Evolutionary conservation across 2,888 invertebrate species (phyloP).

Genomic region (Rotaria macrura): DNA sequence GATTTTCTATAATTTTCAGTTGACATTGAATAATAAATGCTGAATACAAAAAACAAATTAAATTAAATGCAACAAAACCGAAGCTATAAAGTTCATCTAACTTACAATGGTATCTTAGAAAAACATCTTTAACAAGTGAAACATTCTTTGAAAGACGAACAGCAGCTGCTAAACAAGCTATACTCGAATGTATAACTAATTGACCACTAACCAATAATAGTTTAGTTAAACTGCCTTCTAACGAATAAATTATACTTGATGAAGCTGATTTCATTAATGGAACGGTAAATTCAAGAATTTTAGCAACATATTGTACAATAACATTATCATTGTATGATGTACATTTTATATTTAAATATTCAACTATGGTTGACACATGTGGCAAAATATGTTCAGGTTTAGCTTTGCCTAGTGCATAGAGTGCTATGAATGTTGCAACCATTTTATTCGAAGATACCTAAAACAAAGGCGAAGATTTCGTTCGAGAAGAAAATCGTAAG

Average conservation of each 20-base stretch:
- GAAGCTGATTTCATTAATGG: constrained; percentile 96
- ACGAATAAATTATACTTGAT: constrained; percentile 80
- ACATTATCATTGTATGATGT: constrained; percentile 40
- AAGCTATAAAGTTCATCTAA: not conserved
- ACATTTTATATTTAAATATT: constrained; percentile 83
- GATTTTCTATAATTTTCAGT: not conserved
- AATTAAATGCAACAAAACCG: no score
- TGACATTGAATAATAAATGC: not conserved
- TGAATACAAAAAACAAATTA: not conserved
- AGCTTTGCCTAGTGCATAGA: constrained; percentile 89
- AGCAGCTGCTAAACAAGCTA: not conserved
- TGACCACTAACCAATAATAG: constrained; percentile 71
- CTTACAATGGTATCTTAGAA: not conserved
- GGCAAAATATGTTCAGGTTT: constrained; percentile 71
- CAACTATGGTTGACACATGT: constrained; percentile 88
- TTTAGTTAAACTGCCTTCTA: constrained; percentile 90
- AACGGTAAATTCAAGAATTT: constrained; percentile 63
- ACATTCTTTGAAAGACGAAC: not conserved
- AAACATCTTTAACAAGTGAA: not conserved
- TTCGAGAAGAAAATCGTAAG: no score
- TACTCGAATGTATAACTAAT: not conserved
- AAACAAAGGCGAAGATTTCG: no score
- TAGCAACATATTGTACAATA: constrained; percentile 26
- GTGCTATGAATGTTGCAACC: constrained; percentile 81
- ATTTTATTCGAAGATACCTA: constrained; percentile 49